A percentile compares a stretch with the other conserved stretches of the same genome.
These are phyloP conservation scores for Dromius quadrimaculatus DNA, from an alignment of 2,888 invertebrate species.

Conservation along the genomic window DNA sequence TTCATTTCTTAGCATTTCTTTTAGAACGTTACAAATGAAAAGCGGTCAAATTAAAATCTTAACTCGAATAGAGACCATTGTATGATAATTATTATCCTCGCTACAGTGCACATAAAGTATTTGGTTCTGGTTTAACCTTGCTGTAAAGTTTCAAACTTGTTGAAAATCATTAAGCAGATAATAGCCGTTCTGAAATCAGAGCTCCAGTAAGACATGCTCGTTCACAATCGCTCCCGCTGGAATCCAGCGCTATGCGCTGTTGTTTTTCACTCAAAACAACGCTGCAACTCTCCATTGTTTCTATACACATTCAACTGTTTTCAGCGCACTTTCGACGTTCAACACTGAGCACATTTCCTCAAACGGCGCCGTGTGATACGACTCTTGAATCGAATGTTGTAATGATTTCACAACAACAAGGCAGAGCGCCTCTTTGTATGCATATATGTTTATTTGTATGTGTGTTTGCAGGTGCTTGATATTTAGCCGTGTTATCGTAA, in stretches of 20 bases:
- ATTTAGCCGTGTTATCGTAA: background rate
- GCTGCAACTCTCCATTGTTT: background rate
- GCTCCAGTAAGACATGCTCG: background rate
- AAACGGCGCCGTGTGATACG: background rate
- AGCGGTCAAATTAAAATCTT: too few species aligned
- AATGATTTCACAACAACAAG: background rate
- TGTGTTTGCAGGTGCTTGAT: background rate
- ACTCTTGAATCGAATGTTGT: background rate
- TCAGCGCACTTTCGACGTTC: too few species aligned
- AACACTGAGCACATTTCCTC: too few species aligned
- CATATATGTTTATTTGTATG: background rate
- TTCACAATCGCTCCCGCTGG: background rate
- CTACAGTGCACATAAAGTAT: too few species aligned
- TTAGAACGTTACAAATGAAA: too few species aligned
- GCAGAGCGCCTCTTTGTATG: background rate
- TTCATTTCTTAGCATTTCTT: too few species aligned
- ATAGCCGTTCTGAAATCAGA: constrained; percentile 7
- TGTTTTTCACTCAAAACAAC: constrained; percentile 8
- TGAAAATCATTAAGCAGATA: constrained; percentile 12
- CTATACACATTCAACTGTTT: background rate
- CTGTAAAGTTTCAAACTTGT: constrained; percentile 2
- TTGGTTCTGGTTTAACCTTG: background rate
- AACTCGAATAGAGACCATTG: too few species aligned
- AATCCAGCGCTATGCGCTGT: background rate
- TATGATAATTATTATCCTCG: too few species aligned